Conservation (phyloP, 2,113 vertebrate genomes). For the Sylvia atricapilla region DNA sequence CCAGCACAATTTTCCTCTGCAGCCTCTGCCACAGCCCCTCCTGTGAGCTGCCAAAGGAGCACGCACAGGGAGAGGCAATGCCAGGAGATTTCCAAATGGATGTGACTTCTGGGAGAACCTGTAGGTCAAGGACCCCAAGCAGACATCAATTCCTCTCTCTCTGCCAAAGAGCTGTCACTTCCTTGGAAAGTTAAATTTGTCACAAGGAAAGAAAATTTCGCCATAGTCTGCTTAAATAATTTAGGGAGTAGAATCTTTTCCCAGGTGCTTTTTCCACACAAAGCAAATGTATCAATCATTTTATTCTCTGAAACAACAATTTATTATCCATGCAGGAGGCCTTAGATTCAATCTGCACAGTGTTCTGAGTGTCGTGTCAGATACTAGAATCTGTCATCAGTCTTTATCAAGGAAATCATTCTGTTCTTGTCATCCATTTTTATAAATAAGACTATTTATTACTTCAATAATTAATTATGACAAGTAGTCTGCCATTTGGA, state of each 20-base stretch:
- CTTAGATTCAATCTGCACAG: constrained; percentile 89
- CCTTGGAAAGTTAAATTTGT: constrained; percentile 78
- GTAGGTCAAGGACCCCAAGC: constrained; percentile 71
- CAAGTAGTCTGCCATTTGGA: constrained; percentile 85
- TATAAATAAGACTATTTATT: constrained; percentile 92
- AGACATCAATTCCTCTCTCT: constrained; percentile 65
- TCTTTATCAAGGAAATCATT: constrained; percentile 88
- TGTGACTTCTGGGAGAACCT: constrained; percentile 67
- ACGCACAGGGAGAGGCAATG: background rate
- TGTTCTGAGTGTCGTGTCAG: constrained; percentile 83
- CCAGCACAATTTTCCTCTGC: constrained; percentile 76
- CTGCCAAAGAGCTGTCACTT: constrained; percentile 78
- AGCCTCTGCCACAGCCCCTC: constrained; percentile 41
- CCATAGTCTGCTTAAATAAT: constrained; percentile 78
- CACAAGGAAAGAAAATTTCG: constrained; percentile 75
- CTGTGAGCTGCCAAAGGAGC: background rate
- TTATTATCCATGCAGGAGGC: constrained; percentile 93
- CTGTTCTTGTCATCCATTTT: constrained; percentile 79
- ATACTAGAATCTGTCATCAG: constrained; percentile 89
- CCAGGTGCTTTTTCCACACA: constrained; percentile 79
- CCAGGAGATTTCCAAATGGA: constrained; percentile 69
- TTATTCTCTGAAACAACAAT: constrained; percentile 91
- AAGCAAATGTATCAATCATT: constrained; percentile 95
- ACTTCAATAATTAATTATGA: constrained; percentile 92
- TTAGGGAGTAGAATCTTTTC: constrained; percentile 75